Evolutionary conservation across 1,140 invertebrate genomes (phyloP).

Genomic region (Linepithema humile): DNA sequence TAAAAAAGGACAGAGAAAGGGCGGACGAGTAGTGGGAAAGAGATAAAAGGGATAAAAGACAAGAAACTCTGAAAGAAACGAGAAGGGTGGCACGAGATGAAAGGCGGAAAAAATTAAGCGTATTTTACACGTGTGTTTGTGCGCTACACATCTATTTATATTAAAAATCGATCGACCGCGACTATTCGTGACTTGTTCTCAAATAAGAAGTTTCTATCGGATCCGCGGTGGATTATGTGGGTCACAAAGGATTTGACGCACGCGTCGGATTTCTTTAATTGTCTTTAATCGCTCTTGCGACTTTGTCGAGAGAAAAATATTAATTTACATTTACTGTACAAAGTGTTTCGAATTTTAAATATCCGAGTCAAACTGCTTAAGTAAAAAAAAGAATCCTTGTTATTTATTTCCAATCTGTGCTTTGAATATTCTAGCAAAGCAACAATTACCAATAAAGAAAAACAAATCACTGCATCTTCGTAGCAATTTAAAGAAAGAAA

Average conservation of each 20-base stretch:
- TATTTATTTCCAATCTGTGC: neutral
- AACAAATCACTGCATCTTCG: neutral
- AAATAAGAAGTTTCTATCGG: conserved; percentile 12
- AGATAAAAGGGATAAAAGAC: neutral
- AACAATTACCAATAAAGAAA: neutral
- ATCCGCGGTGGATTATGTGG: conserved; percentile 36
- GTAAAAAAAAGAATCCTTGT: neutral
- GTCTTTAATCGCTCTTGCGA: neutral
- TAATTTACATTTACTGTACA: no score
- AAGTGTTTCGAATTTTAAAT: neutral
- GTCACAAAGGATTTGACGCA: conserved; percentile 29
- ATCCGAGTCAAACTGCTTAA: no score
- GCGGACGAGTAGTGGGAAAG: neutral
- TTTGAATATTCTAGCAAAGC: neutral
- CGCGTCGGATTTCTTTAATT: conserved; percentile 9
- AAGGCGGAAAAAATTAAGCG: conserved; percentile 23
- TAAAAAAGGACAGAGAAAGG: neutral
- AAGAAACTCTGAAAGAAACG: no score
- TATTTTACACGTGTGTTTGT: neutral
- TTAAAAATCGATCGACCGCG: conserved; percentile 48
- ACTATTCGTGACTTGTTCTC: conserved; percentile 47
- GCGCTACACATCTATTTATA: conserved; percentile 13
- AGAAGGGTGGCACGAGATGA: neutral
- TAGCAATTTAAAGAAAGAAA: neutral
- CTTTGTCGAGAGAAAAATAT: neutral